Evolutionary conservation across 2,113 vertebrate genomes (phyloP), one percentile per base, ranked within the genome.

Genomic region (Leuciscus idus): DNA sequence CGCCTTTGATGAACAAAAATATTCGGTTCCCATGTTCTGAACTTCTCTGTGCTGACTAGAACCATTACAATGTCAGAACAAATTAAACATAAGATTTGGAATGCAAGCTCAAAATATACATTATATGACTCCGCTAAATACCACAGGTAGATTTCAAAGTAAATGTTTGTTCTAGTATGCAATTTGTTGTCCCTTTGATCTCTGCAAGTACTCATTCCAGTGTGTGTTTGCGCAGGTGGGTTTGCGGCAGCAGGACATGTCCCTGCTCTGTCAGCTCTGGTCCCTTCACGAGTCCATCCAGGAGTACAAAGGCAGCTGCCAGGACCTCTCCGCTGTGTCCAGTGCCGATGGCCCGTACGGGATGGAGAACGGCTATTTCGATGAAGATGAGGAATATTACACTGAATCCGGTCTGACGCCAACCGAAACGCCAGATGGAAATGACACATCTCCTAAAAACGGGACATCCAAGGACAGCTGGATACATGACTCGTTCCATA

Each of bases 231-330:
- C 82, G 1, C 77, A 99, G 98, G 98, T 99, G 90, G 98, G 98
- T 8, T 93, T 99, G 88, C 97, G 98, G 52, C 98, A 99, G 92
- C 96, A 99, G 92, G 98, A 99, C 92, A 99, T 99, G 98, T 99
- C 98, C 0, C 84, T 99, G 90, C 95, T 99, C 83, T 99, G 98
- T 92, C 98, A 99, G 91, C 96, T 99, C 12, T 99, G 97, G 95
- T 98, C 97, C 19, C 96, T 99, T 13, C 97, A 99, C 1, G 98
- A 99, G 91, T 99, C 98, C 0, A 99, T 99, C 91, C 98, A 99
- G 93, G 98, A 99, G 89, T 99, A 98, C 91, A 99, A 99, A 93
- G 98, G 98, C 76, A 97, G 96, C 46, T 99, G 97, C 93, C 98
- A 99, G 92, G 95, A 96, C 92, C 92, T 96, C 83, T 93, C 93